These are phyloP conservation scores for Priapulus caudatus DNA, from an alignment of 2,888 invertebrate species.

Conservation along the genomic window DNA sequence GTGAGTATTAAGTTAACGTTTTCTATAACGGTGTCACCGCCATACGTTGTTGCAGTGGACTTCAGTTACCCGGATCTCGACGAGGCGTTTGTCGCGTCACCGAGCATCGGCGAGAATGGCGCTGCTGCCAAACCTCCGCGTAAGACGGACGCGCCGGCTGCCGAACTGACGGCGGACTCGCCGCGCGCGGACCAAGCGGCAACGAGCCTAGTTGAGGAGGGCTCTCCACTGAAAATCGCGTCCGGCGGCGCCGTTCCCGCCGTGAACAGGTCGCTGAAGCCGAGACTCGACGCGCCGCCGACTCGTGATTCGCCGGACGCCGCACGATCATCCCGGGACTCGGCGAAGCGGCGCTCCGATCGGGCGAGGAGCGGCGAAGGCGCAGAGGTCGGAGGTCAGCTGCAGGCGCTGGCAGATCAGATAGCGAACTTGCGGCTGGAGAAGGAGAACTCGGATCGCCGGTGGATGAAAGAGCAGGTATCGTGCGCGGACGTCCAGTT, in stretches of 20 bases:
- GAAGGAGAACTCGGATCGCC: not conserved
- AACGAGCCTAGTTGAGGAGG: too few species aligned
- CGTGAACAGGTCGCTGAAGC: not conserved
- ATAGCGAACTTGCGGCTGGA: not conserved
- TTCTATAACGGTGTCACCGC: constrained; percentile 18
- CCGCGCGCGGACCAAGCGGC: not conserved
- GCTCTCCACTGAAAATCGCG: too few species aligned
- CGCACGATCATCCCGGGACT: too few species aligned
- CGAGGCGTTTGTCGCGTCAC: constrained; percentile 22
- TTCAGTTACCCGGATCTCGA: constrained; percentile 37
- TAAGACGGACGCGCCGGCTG: not conserved
- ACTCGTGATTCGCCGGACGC: too few species aligned
- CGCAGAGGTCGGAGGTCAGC: constrained; percentile 14
- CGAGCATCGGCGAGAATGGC: too few species aligned
- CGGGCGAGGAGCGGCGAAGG: constrained; percentile 19
- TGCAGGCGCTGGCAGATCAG: not conserved
- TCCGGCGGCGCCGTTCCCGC: too few species aligned
- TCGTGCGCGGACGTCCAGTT: too few species aligned
- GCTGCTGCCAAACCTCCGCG: too few species aligned
- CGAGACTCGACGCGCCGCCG: too few species aligned
- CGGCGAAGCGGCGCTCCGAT: constrained; percentile 5
- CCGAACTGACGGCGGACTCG: not conserved
- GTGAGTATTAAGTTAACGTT: too few species aligned
- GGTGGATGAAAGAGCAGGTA: not conserved
- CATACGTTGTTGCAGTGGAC: constrained; percentile 28